Evolutionary conservation across 1,140 invertebrate species (phyloP), one percentile per base, ranked within the genome.

Genomic region (Forficula auricularia): DNA sequence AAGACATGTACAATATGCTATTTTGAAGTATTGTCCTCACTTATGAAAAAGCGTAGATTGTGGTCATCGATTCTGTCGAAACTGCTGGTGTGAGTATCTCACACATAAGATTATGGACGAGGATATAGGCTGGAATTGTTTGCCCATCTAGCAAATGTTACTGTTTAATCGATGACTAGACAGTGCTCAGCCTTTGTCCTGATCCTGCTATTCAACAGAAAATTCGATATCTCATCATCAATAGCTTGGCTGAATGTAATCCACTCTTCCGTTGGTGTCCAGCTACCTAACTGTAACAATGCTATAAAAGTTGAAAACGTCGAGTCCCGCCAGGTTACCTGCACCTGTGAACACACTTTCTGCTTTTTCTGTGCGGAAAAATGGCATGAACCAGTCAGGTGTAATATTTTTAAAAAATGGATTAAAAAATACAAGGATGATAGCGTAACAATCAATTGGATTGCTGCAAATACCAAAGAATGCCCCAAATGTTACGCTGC

Each of bases 171-270:
- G 77, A 80, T 57, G 77, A 80, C 63, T 64, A 67, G 46, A 74
- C 72, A 31, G 77, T 78, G 10, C 75, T 77, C 71, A 64, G 65
- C 53, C 59, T 79, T 40, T 61, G 77, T 19, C 69, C 59, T 52
- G 75, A 77, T 56, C 56, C 68, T 16, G 70, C 66, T 61, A 75
- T 80, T 4, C 70, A 68, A 56, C 58, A 72, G 43, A 77, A 75
- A 53, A 82, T 79, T 59, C 77, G 79, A 50, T 75, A 79, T 57
- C 61, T 80, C 40, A 77, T 82, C 42, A 76, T 77, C 10, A 82
- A 81, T 59, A 79, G 73, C 58, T 83, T 80, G 68, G 77, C 84
- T 40, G 72, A 76, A 70, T 79, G 76, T 56, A 81, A 82, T 59
- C 60, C 72, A 35, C 56, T 77, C 43, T 59, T 82, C 49, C 62